A percentile compares a stretch with the other conserved stretches of the same genome.
Conservation (phyloP, 1,140 invertebrate genomes). For the Drosophila ambigua region DNA sequence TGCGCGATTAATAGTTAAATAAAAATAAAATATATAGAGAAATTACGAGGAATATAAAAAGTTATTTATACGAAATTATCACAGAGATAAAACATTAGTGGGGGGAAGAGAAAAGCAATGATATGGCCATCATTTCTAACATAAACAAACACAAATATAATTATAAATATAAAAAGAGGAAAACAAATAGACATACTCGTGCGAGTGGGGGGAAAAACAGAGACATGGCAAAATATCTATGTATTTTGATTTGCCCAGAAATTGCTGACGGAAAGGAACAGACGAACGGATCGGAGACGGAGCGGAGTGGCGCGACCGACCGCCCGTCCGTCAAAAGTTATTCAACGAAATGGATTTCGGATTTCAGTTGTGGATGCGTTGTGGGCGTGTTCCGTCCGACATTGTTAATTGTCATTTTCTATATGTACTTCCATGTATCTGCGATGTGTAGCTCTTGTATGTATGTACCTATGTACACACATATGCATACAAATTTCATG, state of each 20-base stretch:
- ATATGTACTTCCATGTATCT: constrained; percentile 6
- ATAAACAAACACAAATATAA: constrained; percentile 41
- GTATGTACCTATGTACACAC: background rate
- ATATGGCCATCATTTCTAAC: constrained; percentile 25
- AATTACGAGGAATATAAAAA: background rate
- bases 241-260: constrained; percentile 37
- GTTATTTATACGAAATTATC: constrained; percentile 24
- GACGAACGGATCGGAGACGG: too few relatives aligned
- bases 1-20: constrained; percentile 13
- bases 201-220: background rate
- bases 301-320: too few relatives aligned
- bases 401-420: constrained; percentile 51
- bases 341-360: constrained; percentile 32
- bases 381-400: constrained; percentile 40
- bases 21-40: constrained; percentile 4
- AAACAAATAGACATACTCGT: constrained; percentile 15
- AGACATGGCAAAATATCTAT: constrained; percentile 29
- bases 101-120: too few relatives aligned
- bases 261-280: constrained; percentile 10
- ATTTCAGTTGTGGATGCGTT: constrained; percentile 2
- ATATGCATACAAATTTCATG: constrained; percentile 13
- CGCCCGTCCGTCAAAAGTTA: constrained; percentile 20
- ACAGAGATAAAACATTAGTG: constrained; percentile 42
- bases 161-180: constrained; percentile 24
- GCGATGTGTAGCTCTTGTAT: too few relatives aligned